Base-by-base conservation (phyloP, 2,797 vertebrate species). In the Tokudaia muenninki region DNA sequence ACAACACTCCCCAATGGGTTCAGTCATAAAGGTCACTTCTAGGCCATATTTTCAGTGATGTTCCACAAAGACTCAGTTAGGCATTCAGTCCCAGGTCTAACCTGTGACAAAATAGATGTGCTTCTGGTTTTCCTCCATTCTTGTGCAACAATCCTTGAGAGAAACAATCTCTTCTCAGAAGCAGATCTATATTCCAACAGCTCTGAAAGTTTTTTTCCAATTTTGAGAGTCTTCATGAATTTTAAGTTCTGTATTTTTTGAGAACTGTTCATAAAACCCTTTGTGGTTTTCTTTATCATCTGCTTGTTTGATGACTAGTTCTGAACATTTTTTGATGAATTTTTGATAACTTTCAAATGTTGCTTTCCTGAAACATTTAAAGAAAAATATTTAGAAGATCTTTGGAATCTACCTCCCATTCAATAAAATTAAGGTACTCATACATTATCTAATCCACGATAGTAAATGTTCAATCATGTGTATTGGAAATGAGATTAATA, bases 251-350 rank as follows among this genome's bases (percentile, higher is more conserved):
- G 26, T 99, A 80, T 99, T 99, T 98, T 99, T 99, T 7, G 99
- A 99, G 92, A 99, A 99, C 92, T 99, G 99, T 95, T 99, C 99
- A 0, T 99, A 99, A 47, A 96, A 99, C 83, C 99, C 99, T 16
- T 99, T 99, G 97, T 99, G 99, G 96, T 99, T 75, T 37, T 99
- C 99, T 96, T 99, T 99, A 97, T 99, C 99, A 86, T 99, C 99
- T 0, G 99, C 95, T 31, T 99, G 94, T 84, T 99, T 99, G 0
- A 98, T 98, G 97, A 99, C 99, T 5, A 99, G 99, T 24, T 99
- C 99, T 44, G 99, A 41, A 95, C 99, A 99, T 97, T 99, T 99
- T 98, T 99, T 99, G 57, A 99, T 99, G 96, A 99, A 98, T 99
- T 99, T 86, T 99, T 98, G 92, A 99, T 99, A 19, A 99, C 99